Evolutionary conservation across 1,140 invertebrate species (phyloP).

Genomic region (Thaumetopoea pityocampa): DNA sequence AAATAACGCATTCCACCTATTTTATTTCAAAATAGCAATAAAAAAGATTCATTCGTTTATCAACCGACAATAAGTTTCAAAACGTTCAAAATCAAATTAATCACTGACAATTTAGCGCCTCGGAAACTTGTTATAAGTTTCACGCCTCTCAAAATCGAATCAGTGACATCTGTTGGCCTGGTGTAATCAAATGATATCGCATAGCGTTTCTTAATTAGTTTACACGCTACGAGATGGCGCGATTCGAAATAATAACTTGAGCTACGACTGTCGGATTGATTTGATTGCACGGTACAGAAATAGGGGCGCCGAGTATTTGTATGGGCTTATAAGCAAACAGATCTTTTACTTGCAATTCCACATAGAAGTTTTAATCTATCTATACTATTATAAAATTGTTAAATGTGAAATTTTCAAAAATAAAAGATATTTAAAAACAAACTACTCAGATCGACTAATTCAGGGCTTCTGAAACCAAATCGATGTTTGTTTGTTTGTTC

Average conservation of each 20-base stretch:
- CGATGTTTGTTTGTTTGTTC: too few species aligned
- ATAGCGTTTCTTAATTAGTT: slow-evolving; percentile 53
- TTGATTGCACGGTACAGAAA: slow-evolving; percentile 16
- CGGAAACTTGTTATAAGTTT: slow-evolving; percentile 40
- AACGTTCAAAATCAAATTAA: slow-evolving; percentile 64
- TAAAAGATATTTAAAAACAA: too few species aligned
- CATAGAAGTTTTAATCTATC: too few species aligned
- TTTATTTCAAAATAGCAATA: slow-evolving; percentile 17
- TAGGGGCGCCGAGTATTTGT: slow-evolving; percentile 6
- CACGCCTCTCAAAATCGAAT: slow-evolving; percentile 57
- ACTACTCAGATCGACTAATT: too few species aligned
- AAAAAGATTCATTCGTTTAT: slow-evolving; percentile 34
- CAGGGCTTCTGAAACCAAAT: too few species aligned
- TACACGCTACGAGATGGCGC: slow-evolving; percentile 39
- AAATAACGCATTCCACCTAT: not conserved
- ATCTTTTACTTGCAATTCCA: too few species aligned
- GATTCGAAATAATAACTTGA: slow-evolving; percentile 41
- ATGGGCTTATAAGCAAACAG: not conserved
- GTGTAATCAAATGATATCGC: slow-evolving; percentile 64
- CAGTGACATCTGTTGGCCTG: slow-evolving; percentile 53
- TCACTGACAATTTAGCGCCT: slow-evolving; percentile 34
- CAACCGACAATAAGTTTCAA: slow-evolving; percentile 51
- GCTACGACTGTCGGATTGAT: slow-evolving; percentile 19
- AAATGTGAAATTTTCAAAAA: too few species aligned
- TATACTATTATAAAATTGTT: too few species aligned